Base-by-base conservation (phyloP, 2,888 invertebrate species). In the Chironomus tentans region DNA sequence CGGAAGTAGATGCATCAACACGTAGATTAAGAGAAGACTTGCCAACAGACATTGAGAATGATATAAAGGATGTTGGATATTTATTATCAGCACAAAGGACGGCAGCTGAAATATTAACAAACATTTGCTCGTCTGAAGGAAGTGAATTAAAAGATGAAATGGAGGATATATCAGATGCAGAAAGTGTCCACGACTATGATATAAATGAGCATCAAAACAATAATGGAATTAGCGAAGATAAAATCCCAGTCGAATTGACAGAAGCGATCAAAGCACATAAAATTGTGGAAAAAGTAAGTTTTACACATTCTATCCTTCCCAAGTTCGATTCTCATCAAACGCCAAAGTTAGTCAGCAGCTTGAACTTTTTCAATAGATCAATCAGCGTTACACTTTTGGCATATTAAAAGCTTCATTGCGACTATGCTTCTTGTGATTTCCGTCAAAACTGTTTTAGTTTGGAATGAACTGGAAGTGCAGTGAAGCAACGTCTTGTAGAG, bases 31-130 rank as follows among this genome's bases (percentile, higher is more conserved):
- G 79, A 18, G 80, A 81, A 70, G 81, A 82, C 76, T 74, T 81
- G 15, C 82, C 82, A 4, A 83, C 84, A 68, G 81, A 82, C 2
- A 81, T 87, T 13, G 86, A 87, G 24, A 85, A 83, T 73, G 85
- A 87, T 73, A 79, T 88, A 3, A 84, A 85, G 77, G 83, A 86
- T 70, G 82, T 87, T 1, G 84, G 84, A 77, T 85, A 87, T 79
- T 83, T 90, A 77, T 80, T 92, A n/a, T 87, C 87, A 78, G 89
- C 90, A 0, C 91, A 92, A 80, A 88, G 89, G 79, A 87, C 88
- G 80, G 87, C 90, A 0, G 83, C 91, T 65, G 92, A 92, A 83
- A 88, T 91, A 77, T 82, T 91, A 76, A 88, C 92, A 24, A 92
- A 92, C 82, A 83, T 92, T 73, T 90, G 90, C 80, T 88, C 89